Conservation (phyloP, 1,140 invertebrate genomes). For the Orchesella cincta region DNA sequence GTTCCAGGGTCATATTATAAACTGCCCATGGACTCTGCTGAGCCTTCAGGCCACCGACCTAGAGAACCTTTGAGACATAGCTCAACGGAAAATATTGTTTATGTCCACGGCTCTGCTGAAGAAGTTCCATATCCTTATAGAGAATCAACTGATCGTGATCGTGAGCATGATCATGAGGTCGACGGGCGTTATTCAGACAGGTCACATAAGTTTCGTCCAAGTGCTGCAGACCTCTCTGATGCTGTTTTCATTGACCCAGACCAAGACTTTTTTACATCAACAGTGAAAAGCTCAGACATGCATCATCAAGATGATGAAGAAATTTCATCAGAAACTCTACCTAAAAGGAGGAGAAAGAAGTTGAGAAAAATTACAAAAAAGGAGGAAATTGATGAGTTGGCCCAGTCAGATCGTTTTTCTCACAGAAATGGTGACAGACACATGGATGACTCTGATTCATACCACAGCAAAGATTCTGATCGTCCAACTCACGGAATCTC, state of each 20-base stretch:
- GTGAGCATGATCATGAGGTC: neutral
- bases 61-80: slow-evolving; percentile 29
- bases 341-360: slow-evolving; percentile 1
- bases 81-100: slow-evolving; percentile 35
- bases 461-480: neutral
- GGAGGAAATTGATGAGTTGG: neutral
- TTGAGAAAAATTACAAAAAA: slow-evolving; percentile 1
- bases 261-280: slow-evolving; percentile 47
- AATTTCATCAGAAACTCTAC: neutral
- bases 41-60: neutral
- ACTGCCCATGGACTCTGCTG: neutral
- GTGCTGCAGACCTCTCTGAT: slow-evolving; percentile 30
- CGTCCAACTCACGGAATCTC: neutral
- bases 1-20: no score
- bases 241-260: slow-evolving; percentile 42
- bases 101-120: neutral
- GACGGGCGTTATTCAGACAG: neutral
- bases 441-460: neutral
- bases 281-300: neutral
- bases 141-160: neutral
- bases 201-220: slow-evolving; percentile 10
- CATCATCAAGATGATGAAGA: neutral
- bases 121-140: neutral
- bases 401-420: neutral
- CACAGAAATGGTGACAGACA: neutral